Evolutionary conservation across 2,797 vertebrate species (phyloP), one percentile per base, ranked within the genome.

Genomic region (Amniataba percoides): DNA sequence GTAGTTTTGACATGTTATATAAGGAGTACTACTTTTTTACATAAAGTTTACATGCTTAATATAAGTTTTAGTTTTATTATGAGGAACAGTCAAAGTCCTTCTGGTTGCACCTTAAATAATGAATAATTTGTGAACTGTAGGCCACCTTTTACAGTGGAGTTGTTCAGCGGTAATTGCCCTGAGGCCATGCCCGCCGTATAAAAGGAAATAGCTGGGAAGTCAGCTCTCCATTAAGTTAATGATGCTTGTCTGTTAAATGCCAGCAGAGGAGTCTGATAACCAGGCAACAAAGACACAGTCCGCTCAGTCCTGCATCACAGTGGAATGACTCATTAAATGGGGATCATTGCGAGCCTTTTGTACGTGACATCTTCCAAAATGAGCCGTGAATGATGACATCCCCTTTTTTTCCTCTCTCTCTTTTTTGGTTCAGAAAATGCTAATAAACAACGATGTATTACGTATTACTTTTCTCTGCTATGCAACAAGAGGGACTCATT

Each of bases 191-290:
- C 49, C 27, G 66, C 25, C 15, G 46, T 16, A 63, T 60, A 75
- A 56, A 74, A 82, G 81, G 83, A 90, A 89, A 90, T 90, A 87
- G 78, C 87, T 83, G 75, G 45, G 87, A 88, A 85, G 86, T 88
- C 82, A 75, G 8, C 42, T 61, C 60, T 72, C 49, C 66, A 27
- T 51, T 25, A 8, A 52, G 60, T 77, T 89, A 91, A 90, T 89
- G 89, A 86, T 77, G 86, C 61, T 77, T 82, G 85, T 90, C 85
- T 86, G 84, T 64, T 73, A 31, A 85, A 87, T 84, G 74, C 82
- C 76, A 83, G 48, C 74, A 40, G 69, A 87, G 77, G 31, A 81
- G 71, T 69, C 83, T 76, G 80, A 89, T 82, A 83, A 78, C 83
- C 77, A 82, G 81, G 83, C 88, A 90, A 91, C 89, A 89, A 79